phyloP scores from a whole-genome alignment of 2,888 invertebrate genomes.

The Eulithis prunata region DNA sequence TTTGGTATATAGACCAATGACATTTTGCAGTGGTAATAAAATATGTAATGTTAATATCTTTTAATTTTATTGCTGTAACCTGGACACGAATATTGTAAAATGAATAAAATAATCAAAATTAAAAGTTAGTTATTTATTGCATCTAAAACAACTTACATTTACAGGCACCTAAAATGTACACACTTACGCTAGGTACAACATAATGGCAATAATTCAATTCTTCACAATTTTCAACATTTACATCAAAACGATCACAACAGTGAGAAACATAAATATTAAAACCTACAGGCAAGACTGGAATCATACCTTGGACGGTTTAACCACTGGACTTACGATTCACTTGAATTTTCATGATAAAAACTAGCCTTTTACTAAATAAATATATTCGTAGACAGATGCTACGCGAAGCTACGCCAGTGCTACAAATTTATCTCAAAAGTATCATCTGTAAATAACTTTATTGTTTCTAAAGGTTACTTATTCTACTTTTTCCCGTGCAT shows the following conservation, averaged over 20 bases:
- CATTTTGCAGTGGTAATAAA: too few species aligned
- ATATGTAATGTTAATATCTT: too few species aligned
- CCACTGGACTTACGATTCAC: conserved; percentile 13
- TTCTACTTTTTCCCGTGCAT: too few species aligned
- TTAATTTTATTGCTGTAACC: too few species aligned
- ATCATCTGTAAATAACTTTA: too few species aligned
- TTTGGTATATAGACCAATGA: too few species aligned
- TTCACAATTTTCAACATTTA: conserved; percentile 62
- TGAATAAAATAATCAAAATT: conserved; percentile 34
- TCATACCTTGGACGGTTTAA: conserved; percentile 24
- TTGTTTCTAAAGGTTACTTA: too few species aligned
- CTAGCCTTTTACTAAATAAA: too few species aligned
- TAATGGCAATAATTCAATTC: conserved; percentile 80
- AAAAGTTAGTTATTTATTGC: conserved; percentile 71
- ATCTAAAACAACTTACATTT: conserved; percentile 77
- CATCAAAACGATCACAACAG: conserved; percentile 63
- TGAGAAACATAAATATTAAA: conserved; percentile 73
- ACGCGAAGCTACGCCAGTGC: too few species aligned
- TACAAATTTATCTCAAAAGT: too few species aligned
- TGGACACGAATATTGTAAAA: background rate
- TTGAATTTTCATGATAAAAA: too few species aligned
- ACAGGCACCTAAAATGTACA: conserved; percentile 82
- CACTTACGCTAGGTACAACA: conserved; percentile 80
- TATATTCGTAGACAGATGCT: too few species aligned
- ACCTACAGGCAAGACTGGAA: conserved; percentile 68